Conservation (phyloP, 2,113 vertebrate species). For the Probosciger aterrimus region DNA sequence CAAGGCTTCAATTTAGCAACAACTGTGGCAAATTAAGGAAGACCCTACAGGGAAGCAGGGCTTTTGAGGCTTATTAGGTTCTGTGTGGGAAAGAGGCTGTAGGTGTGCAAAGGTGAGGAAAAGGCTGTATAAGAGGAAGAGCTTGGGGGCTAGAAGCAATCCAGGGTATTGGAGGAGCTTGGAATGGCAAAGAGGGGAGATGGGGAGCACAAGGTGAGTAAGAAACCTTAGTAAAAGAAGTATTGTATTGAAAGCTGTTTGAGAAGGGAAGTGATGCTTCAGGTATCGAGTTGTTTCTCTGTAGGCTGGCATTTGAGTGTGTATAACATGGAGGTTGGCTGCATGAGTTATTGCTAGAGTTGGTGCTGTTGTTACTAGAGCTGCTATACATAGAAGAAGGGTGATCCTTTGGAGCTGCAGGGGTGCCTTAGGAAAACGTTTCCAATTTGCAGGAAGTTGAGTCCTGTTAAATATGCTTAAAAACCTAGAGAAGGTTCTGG, state of each 20-base stretch:
- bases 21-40: neutral
- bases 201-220: neutral
- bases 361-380: neutral
- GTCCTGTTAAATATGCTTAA: neutral
- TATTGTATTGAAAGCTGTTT: neutral
- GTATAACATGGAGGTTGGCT: neutral
- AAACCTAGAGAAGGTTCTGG: neutral
- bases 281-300: neutral
- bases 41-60: neutral
- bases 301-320: neutral
- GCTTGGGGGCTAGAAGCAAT: neutral
- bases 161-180: neutral
- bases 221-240: neutral
- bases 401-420: neutral
- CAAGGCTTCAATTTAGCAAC: neutral
- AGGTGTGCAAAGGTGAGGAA: neutral
- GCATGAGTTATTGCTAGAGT: neutral
- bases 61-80: neutral
- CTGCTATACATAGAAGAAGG: accelerated
- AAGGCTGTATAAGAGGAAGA: neutral
- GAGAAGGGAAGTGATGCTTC: neutral
- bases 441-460: neutral
- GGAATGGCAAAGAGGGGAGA: neutral
- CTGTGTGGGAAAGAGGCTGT: neutral
- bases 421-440: neutral